These are phyloP conservation scores for Apodemia mormo DNA, from an alignment of 2,888 invertebrate species.

Conservation along the genomic window DNA sequence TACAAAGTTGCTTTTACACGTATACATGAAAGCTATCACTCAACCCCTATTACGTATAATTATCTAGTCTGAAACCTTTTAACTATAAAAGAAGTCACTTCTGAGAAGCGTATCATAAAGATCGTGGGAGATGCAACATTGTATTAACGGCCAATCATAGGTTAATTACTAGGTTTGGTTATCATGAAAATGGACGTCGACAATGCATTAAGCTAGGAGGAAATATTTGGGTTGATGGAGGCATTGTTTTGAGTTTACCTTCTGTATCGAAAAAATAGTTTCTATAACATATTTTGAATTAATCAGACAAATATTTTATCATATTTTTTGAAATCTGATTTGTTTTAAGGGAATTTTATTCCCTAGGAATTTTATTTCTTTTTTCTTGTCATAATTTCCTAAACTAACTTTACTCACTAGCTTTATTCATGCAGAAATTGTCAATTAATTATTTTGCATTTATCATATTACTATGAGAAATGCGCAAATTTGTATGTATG, in stretches of 20 bases:
- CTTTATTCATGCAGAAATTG: too few species aligned
- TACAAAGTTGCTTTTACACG: slow-evolving; percentile 46
- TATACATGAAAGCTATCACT: slow-evolving; percentile 55
- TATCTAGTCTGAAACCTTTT: slow-evolving; percentile 81
- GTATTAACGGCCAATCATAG: slow-evolving; percentile 65
- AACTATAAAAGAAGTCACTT: slow-evolving; percentile 67
- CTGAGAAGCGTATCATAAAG: slow-evolving; percentile 62
- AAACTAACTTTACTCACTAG: too few species aligned
- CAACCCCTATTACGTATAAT: slow-evolving; percentile 58
- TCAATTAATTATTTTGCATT: too few species aligned
- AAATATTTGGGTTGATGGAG: slow-evolving; percentile 26
- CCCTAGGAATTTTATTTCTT: too few species aligned
- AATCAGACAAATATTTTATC: too few species aligned
- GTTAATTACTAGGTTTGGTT: slow-evolving; percentile 76
- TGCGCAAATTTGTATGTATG: not conserved
- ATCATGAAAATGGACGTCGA: slow-evolving; percentile 58
- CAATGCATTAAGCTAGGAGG: slow-evolving; percentile 69
- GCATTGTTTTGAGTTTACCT: slow-evolving; percentile 35
- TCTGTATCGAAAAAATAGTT: slow-evolving; percentile 25
- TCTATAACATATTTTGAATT: not conserved
- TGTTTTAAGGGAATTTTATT: too few species aligned
- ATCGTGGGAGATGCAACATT: slow-evolving; percentile 61
- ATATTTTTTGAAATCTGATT: too few species aligned
- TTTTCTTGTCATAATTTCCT: too few species aligned
- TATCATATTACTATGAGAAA: too few species aligned